A percentile compares a stretch with the other conserved stretches of the same genome.
Conservation (phyloP, 92 coral and sea anemone genomes). For the Scolanthus callimorphus region DNA sequence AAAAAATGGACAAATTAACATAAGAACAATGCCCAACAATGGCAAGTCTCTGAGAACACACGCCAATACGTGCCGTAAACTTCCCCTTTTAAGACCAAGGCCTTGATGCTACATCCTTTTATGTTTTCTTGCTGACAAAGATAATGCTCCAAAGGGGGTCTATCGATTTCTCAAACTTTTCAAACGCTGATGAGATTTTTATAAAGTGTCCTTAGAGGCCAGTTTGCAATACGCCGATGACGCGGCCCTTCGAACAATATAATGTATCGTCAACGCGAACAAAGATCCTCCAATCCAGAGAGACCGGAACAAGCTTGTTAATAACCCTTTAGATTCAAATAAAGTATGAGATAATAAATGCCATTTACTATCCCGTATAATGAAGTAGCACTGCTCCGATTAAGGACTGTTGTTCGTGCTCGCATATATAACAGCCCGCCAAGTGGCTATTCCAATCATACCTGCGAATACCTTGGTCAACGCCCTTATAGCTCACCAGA, state of each 20-base stretch:
- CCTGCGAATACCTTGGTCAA: conserved; percentile 2
- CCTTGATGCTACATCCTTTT: not conserved
- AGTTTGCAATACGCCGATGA: conserved; percentile 3
- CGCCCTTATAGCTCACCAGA: no score
- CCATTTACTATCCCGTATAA: conserved; percentile 55
- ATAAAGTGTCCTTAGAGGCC: conserved; percentile 2
- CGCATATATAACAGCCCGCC: conserved; percentile 32
- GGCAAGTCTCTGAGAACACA: not conserved
- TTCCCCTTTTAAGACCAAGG: not conserved
- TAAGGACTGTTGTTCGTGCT: conserved; percentile 41
- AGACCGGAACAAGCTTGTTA: conserved; percentile 54
- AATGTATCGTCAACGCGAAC: conserved; percentile 12
- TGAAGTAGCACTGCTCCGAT: conserved; percentile 35
- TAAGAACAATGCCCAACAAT: conserved; percentile 17
- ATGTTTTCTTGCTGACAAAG: not conserved
- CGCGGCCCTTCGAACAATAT: conserved; percentile 36
- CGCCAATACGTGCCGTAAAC: not conserved
- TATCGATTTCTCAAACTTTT: not conserved
- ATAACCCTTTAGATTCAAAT: conserved; percentile 83
- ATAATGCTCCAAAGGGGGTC: conserved; percentile 3
- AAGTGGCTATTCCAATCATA: conserved; percentile 3
- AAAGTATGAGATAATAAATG: conserved; percentile 60
- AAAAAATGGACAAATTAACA: conserved; percentile 47
- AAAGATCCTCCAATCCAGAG: conserved; percentile 39
- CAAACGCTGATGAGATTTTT: conserved; percentile 20